Conservation (phyloP, 2,888 invertebrate species). For the Phymatocera aterrima region DNA sequence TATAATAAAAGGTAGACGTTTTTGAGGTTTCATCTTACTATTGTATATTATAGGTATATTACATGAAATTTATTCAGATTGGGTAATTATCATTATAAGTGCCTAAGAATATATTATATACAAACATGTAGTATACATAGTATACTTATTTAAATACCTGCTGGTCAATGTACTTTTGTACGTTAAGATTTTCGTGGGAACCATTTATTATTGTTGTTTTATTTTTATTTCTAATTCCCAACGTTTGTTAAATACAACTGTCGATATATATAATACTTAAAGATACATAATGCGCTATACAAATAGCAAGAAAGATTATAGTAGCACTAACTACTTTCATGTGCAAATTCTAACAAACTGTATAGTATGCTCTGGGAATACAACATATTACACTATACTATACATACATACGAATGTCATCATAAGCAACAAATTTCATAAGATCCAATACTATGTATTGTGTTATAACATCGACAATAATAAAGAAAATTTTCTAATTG, state of each 20-base stretch:
- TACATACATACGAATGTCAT: too few species aligned
- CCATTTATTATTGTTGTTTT: neutral
- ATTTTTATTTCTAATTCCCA: too few species aligned
- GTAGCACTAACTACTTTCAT: neutral
- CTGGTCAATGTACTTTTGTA: conserved; percentile 3
- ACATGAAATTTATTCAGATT: conserved; percentile 19
- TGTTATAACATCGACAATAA: conserved; percentile 15
- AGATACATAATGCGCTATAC: neutral
- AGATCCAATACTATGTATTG: conserved; percentile 13
- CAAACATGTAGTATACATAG: too few species aligned
- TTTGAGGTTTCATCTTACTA: neutral
- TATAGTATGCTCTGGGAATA: neutral
- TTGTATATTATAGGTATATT: too few species aligned
- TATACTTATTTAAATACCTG: neutral
- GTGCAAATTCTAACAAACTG: neutral
- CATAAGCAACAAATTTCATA: neutral
- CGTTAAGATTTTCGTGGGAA: neutral
- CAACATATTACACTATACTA: too few species aligned
- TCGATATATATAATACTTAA: neutral
- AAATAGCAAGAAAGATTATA: too few species aligned
- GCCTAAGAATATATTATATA: neutral
- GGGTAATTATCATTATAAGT: conserved; percentile 17
- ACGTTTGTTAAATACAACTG: neutral
- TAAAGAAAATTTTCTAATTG: neutral
- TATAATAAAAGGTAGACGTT: neutral